Conservation (phyloP, 2,888 invertebrate species). For the Amiota mariae region DNA sequence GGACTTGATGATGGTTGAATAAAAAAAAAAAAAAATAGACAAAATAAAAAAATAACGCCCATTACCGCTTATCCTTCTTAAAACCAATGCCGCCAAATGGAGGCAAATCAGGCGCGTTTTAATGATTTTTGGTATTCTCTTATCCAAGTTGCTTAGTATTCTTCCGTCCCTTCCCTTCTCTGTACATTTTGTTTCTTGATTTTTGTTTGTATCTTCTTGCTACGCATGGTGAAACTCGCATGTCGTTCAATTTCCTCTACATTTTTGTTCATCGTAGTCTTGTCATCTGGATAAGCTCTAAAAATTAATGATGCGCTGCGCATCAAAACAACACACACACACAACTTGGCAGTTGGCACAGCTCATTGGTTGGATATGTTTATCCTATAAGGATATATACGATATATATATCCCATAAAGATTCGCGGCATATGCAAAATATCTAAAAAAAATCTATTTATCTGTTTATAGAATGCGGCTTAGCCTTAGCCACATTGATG, state of each 20-base stretch:
- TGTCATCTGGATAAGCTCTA: conserved; percentile 74
- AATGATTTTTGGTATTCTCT: conserved; percentile 48
- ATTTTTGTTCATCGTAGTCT: conserved; percentile 52
- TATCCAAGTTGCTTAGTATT: conserved; percentile 38
- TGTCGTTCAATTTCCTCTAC: background rate
- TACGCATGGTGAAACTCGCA: conserved; percentile 28
- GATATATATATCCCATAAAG: too few species aligned
- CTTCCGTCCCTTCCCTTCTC: background rate
- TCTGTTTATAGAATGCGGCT: conserved; percentile 13
- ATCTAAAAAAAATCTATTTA: conserved; percentile 23
- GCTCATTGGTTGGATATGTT: conserved; percentile 57
- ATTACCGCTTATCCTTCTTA: conserved; percentile 34
- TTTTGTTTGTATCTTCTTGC: conserved; percentile 38
- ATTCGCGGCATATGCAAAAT: conserved; percentile 52
- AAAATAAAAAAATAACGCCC: background rate
- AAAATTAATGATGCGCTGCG: conserved; percentile 72
- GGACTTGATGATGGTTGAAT: conserved; percentile 28
- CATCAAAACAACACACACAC: conserved; percentile 44
- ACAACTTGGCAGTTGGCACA: conserved; percentile 41
- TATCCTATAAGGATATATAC: conserved; percentile 44
- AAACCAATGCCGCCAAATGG: conserved; percentile 11
- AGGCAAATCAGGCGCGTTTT: conserved; percentile 48
- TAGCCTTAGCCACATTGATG: conserved; percentile 14
- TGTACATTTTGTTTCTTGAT: conserved; percentile 39
- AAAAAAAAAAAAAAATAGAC: too few species aligned